Conservation (phyloP, 1,140 invertebrate species). For the Drosophila tani region DNA sequence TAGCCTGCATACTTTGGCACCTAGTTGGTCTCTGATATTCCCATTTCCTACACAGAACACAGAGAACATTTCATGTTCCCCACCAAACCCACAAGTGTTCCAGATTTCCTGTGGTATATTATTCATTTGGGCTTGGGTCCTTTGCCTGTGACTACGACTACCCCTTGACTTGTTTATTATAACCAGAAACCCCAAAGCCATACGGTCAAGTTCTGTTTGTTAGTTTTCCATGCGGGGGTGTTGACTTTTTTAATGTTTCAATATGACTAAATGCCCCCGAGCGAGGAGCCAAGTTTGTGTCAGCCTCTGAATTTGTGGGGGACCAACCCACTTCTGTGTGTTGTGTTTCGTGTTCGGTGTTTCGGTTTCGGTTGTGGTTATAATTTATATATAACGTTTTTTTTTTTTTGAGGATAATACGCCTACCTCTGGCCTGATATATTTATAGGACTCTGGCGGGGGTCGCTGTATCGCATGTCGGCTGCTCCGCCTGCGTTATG, state of each 20-base stretch:
- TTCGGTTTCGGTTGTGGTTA: conserved; percentile 40
- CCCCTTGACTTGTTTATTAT: conserved; percentile 72
- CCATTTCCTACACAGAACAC: neutral
- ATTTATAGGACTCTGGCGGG: conserved; percentile 56
- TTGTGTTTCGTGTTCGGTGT: conserved; percentile 34
- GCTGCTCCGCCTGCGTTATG: conserved; percentile 62
- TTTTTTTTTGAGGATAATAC: conserved; percentile 31
- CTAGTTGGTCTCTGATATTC: neutral
- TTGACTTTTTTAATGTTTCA: conserved; percentile 84
- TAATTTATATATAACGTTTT: conserved; percentile 16
- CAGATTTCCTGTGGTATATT: conserved; percentile 42
- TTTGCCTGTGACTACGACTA: conserved; percentile 26
- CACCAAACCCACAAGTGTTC: conserved; percentile 39
- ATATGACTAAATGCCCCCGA: conserved; percentile 78
- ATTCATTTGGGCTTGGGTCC: conserved; percentile 32
- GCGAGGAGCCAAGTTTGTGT: conserved; percentile 55
- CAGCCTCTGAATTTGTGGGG: conserved; percentile 30
- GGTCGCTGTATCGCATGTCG: conserved; percentile 58
- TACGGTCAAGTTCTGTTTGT: conserved; percentile 67
- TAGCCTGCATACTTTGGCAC: neutral
- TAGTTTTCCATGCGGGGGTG: conserved; percentile 73
- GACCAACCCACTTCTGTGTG: conserved; percentile 50
- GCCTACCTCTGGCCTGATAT: conserved; percentile 43
- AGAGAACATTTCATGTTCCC: conserved; percentile 34
- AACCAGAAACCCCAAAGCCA: conserved; percentile 56